A percentile compares a stretch with the other conserved stretches of the same genome.
Conservation (phyloP, 2,113 vertebrate species). For the Aphelocoma coerulescens region DNA sequence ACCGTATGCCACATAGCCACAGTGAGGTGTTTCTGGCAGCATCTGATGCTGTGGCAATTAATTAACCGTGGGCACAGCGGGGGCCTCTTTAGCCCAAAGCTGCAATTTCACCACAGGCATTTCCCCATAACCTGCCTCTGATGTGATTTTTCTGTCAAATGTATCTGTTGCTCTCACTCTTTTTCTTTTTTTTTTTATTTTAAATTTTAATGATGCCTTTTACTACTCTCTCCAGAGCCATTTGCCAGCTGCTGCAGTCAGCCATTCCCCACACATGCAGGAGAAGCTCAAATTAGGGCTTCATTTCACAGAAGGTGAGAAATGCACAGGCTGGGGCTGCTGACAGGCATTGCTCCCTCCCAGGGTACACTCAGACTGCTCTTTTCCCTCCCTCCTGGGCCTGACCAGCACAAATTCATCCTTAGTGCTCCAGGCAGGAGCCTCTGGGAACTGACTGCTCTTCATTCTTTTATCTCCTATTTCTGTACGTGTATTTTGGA, state of each 20-base stretch:
- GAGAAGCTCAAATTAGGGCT: background rate
- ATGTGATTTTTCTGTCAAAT: background rate
- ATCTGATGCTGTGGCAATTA: background rate
- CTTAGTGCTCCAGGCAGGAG: background rate
- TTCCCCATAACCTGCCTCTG: background rate
- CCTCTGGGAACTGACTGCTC: background rate
- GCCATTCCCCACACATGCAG: background rate
- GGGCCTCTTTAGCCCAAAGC: background rate
- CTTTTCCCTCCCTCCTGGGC: background rate
- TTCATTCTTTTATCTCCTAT: background rate
- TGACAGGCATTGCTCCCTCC: background rate
- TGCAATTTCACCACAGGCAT: background rate
- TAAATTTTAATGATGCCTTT: background rate
- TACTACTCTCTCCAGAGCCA: background rate
- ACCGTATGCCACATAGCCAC: accelerated
- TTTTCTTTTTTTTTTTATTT: background rate
- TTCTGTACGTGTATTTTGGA: background rate
- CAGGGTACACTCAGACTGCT: background rate
- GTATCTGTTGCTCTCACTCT: background rate
- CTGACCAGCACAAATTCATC: background rate
- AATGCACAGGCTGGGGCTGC: background rate
- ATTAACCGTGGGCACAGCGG: background rate
- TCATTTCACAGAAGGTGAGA: background rate
- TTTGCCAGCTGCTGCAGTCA: conserved; percentile 28
- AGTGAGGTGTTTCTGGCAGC: background rate